Evolutionary conservation across 2,113 vertebrate genomes (phyloP).

Genomic region (Sturnira hondurensis): DNA sequence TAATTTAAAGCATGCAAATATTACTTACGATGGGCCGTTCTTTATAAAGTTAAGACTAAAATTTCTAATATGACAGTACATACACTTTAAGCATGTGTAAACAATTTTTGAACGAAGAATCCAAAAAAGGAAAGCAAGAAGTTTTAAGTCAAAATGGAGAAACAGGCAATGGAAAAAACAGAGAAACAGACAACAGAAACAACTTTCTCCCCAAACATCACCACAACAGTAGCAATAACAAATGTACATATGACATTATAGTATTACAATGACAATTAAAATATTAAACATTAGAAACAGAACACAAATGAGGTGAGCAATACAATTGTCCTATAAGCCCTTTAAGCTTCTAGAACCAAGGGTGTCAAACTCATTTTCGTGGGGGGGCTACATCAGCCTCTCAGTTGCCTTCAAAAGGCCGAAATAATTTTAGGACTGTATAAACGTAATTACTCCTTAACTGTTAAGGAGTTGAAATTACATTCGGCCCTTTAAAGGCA

Average conservation of each 20-base stretch:
- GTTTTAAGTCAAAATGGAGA: not conserved
- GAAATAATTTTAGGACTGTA: no score
- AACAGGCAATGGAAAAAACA: not conserved
- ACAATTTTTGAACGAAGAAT: not conserved
- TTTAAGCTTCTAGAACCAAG: not conserved
- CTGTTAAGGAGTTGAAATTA: no score
- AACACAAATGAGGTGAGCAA: not conserved
- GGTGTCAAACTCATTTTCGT: no score
- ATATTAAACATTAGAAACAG: not conserved
- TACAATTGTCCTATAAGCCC: not conserved
- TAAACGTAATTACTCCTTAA: no score
- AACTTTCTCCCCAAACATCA: not conserved
- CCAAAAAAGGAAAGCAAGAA: not conserved
- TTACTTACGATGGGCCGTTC: not conserved
- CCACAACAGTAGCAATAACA: not conserved
- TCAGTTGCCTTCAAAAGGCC: no score
- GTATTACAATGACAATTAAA: not conserved
- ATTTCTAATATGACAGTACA: not conserved
- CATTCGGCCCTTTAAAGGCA: no score
- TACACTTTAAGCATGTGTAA: not conserved
- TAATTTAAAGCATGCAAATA: not conserved
- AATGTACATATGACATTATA: not conserved
- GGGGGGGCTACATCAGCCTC: no score
- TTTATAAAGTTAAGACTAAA: not conserved
- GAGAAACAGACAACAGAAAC: not conserved